Evolutionary conservation across 2,113 vertebrate genomes (phyloP).

Genomic region (Pithys albifrons): DNA sequence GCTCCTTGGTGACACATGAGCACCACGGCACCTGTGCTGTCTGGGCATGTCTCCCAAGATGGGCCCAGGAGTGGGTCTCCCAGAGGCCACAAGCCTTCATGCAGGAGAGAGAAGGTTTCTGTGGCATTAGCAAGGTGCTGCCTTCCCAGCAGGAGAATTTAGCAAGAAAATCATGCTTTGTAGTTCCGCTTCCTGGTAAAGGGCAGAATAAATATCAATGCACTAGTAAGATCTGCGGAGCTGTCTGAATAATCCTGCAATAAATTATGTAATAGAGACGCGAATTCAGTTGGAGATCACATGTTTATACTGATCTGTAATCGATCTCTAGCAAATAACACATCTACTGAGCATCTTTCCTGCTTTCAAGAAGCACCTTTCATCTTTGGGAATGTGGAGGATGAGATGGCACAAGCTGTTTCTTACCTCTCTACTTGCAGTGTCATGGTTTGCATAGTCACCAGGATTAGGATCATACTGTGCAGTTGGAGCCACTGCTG

Average conservation of each 20-base stretch:
- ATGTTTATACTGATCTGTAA: not conserved
- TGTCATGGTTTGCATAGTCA: not conserved
- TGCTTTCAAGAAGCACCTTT: not conserved
- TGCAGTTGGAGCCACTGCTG: not conserved
- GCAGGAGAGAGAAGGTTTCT: not conserved
- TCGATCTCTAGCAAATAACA: not conserved
- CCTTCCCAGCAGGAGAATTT: not conserved
- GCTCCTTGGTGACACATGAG: fast-evolving
- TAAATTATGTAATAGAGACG: not conserved
- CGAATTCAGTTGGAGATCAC: not conserved
- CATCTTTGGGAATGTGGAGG: not conserved
- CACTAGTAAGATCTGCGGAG: not conserved
- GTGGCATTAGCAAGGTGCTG: not conserved
- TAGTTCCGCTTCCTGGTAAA: not conserved
- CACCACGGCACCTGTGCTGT: fast-evolving
- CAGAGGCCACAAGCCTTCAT: fast-evolving
- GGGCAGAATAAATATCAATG: not conserved
- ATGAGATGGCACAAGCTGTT: not conserved
- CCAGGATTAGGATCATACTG: not conserved
- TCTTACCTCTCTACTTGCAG: not conserved
- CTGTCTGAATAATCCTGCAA: not conserved
- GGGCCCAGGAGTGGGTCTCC: not conserved
- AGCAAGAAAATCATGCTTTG: not conserved
- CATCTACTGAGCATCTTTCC: not conserved
- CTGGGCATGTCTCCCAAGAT: fast-evolving